Conservation (phyloP, 92 coral and sea anemone species). For the Parazoanthus swiftii region DNA sequence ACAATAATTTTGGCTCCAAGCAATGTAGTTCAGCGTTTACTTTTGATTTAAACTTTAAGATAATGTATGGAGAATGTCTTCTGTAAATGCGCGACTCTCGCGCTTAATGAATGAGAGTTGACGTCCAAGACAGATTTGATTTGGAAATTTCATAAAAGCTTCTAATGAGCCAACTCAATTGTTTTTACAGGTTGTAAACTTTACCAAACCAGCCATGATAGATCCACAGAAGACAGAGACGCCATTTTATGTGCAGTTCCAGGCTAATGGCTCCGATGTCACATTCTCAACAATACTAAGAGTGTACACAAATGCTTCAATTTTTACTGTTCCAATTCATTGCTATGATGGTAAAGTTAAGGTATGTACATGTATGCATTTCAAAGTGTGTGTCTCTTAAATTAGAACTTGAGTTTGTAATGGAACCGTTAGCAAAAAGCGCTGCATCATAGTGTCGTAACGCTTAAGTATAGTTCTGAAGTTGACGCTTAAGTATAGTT, state of each 20-base stretch:
- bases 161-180: neutral
- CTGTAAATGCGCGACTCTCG: no score
- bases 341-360: conserved; percentile 95
- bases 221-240: conserved; percentile 80
- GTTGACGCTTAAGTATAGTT: no score
- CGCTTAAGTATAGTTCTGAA: no score
- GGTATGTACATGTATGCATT: conserved; percentile 41
- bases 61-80: no score
- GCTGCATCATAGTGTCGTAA: no score
- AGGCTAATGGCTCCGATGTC: conserved; percentile 75
- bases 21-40: neutral
- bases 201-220: conserved; percentile 87
- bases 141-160: no score
- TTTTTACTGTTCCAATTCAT: conserved; percentile 94
- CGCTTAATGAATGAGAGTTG: no score
- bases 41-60: no score
- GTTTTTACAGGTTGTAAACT: conserved; percentile 78
- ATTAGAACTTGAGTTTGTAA: no score
- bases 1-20: neutral
- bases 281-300: conserved; percentile 88
- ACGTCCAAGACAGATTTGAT: no score
- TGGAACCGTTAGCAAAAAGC: no score
- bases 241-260: conserved; percentile 87
- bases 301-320: conserved; percentile 97
- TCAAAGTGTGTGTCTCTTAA: no score